Percentiles rank a stretch among this genome's conserved stretches.
Evolutionary conservation across 2,797 vertebrate species (phyloP).

Genomic region (Sebastes aleutianus): DNA sequence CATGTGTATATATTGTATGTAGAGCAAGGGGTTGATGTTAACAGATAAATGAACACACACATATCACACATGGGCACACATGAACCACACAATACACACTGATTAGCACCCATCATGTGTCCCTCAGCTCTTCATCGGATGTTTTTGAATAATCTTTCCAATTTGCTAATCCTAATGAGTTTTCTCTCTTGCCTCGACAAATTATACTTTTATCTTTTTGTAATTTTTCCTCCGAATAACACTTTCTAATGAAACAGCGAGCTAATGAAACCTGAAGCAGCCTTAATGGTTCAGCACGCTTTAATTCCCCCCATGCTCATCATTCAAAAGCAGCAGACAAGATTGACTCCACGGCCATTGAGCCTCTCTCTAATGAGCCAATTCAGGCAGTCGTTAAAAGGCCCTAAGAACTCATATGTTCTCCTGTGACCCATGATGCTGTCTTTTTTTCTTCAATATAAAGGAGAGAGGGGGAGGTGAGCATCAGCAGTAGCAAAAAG

Average conservation of each 20-base stretch:
- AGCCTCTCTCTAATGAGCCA: constrained; percentile 31
- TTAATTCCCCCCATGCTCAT: constrained; percentile 36
- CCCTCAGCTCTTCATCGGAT: not conserved
- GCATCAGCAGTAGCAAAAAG: not conserved
- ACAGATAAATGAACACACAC: not conserved
- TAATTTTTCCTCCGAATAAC: constrained; percentile 7
- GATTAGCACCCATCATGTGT: not conserved
- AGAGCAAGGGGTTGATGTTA: not conserved
- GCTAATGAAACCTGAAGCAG: constrained; percentile 31
- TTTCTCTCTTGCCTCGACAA: not conserved
- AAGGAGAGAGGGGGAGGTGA: not conserved
- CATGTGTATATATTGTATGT: not conserved
- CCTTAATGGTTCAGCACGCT: constrained; percentile 34
- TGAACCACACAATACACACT: not conserved
- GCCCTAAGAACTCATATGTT: not conserved
- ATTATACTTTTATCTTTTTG: constrained; percentile 10
- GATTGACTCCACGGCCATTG: constrained; percentile 22
- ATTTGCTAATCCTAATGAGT: constrained; percentile 9
- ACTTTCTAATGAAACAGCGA: constrained; percentile 2
- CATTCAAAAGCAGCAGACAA: constrained; percentile 46
- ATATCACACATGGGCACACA: not conserved
- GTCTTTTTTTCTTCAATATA: not conserved
- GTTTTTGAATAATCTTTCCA: constrained; percentile 12
- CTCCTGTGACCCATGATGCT: not conserved
- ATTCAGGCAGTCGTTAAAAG: constrained; percentile 40